These are phyloP conservation scores for Trialeurodes vaporariorum DNA, from an alignment of 1,140 invertebrate genomes.

Conservation along the genomic window DNA sequence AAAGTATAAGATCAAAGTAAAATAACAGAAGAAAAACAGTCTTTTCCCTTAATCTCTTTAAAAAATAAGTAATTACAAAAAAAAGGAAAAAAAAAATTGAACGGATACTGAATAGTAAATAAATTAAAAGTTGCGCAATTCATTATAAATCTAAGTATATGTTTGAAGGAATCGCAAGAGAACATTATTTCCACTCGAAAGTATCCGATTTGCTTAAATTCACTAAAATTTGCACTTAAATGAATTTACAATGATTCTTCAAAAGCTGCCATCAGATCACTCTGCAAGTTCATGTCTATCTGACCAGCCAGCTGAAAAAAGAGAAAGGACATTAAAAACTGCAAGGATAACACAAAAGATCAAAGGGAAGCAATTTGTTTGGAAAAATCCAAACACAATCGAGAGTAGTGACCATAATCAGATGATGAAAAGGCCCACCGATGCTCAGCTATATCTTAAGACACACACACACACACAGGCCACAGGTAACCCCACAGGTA, in stretches of 20 bases:
- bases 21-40: slow-evolving; percentile 1
- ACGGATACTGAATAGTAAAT: not conserved
- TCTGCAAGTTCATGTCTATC: slow-evolving; percentile 97
- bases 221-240: too few relatives aligned
- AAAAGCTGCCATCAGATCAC: slow-evolving; percentile 94
- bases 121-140: not conserved
- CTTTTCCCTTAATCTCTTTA: not conserved
- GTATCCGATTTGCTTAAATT: too few relatives aligned
- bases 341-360: slow-evolving; percentile 22
- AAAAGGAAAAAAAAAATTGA: not conserved
- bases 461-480: too few relatives aligned
- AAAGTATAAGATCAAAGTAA: not conserved
- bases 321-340: slow-evolving; percentile 15
- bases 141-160: too few relatives aligned
- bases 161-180: too few relatives aligned
- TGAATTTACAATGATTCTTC: slow-evolving; percentile 69
- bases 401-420: not conserved
- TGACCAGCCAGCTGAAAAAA: slow-evolving; percentile 79
- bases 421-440: slow-evolving; percentile 3
- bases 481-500: too few relatives aligned
- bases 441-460: too few relatives aligned
- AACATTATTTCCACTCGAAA: not conserved
- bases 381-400: slow-evolving; percentile 3
- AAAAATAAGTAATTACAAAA: not conserved
- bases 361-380: not conserved